A percentile compares a stretch with the other conserved stretches of the same genome.
phyloP scores from a whole-genome alignment of 2,113 vertebrate genomes.

The Spilogale gracilis region DNA sequence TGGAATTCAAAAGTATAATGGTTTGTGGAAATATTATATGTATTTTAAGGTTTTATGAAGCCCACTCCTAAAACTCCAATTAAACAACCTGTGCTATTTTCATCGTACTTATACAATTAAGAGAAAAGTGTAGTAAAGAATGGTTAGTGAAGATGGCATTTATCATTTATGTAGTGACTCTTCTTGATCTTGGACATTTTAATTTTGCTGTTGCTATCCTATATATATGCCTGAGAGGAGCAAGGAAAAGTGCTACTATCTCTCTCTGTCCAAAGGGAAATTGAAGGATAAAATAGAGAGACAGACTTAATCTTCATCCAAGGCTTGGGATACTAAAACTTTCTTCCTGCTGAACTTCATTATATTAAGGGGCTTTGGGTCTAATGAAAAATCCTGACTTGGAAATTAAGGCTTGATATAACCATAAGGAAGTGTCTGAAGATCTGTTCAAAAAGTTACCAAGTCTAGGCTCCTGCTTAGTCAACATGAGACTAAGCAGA shows the following conservation, averaged over 20 bases:
- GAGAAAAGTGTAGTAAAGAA: not conserved
- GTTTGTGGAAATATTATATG: conserved; percentile 61
- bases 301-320: not conserved
- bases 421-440: not conserved
- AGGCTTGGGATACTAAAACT: not conserved
- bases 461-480: not conserved
- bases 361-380: not conserved
- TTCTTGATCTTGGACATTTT: not conserved
- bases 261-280: not conserved
- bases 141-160: not conserved
- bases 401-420: conserved; percentile 25
- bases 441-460: not conserved
- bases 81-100: conserved; percentile 20
- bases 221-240: not conserved
- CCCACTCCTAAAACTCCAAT: not conserved
- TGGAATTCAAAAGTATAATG: conserved; percentile 59
- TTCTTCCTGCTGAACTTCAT: conserved; percentile 12
- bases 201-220: not conserved
- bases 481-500: not conserved
- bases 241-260: not conserved
- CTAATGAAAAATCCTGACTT: not conserved
- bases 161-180: not conserved
- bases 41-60: conserved; percentile 57
- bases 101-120: not conserved
- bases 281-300: not conserved